Percentiles rank a stretch among this genome's conserved stretches.
phyloP scores from a whole-genome alignment of 2,888 invertebrate species.

The Latrodectus hesperus region DNA sequence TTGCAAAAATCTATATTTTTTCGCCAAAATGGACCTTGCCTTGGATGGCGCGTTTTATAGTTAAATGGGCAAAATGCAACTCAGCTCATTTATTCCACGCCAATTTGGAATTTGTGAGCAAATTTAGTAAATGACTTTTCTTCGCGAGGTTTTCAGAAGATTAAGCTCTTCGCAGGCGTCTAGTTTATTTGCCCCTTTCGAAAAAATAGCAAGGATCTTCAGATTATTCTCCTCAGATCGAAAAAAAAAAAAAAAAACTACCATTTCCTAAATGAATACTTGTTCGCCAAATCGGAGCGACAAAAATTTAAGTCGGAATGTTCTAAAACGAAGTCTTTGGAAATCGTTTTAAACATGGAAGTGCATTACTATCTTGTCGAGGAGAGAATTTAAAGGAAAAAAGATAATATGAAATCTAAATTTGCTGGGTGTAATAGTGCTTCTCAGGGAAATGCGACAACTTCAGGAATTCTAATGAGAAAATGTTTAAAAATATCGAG shows the following conservation, averaged over 20 bases:
- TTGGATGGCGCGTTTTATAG: conserved; percentile 24
- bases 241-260: not conserved
- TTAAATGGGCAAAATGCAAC: conserved; percentile 33
- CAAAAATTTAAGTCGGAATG: not conserved
- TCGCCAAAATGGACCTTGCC: conserved; percentile 19
- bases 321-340: too few species aligned
- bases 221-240: not conserved
- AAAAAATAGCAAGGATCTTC: not conserved
- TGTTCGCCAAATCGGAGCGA: not conserved
- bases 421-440: too few species aligned
- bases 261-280: not conserved
- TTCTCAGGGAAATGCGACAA: too few species aligned
- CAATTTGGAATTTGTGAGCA: conserved; percentile 7
- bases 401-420: too few species aligned
- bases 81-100: conserved; percentile 1
- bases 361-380: too few species aligned
- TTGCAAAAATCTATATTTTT: conserved; percentile 17
- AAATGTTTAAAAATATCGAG: too few species aligned
- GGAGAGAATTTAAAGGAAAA: too few species aligned
- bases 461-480: too few species aligned
- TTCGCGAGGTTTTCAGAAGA: conserved; percentile 6
- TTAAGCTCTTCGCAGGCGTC: not conserved
- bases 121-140: conserved; percentile 25
- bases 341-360: too few species aligned
- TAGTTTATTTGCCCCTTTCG: not conserved